Base-by-base conservation (phyloP, 2,113 vertebrate species). In the Aegithalos caudatus region DNA sequence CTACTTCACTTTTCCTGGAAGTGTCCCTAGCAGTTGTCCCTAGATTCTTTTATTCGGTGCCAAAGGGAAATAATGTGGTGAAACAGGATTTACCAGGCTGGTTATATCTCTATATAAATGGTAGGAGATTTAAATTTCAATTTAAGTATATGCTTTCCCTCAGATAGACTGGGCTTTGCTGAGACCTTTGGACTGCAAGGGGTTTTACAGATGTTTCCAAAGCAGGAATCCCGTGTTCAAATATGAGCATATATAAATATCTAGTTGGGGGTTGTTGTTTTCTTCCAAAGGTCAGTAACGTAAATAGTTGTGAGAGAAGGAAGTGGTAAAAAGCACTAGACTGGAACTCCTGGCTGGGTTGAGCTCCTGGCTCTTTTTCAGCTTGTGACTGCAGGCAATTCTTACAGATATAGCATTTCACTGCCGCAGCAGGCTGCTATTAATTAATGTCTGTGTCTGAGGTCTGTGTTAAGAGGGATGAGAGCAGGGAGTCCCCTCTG, bases 251-350 rank as follows among this genome's bases (percentile, higher is more conserved):
- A 69, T 50, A 92, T 72, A 85, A 61, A 50, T 76, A 65, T 69
- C 54, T 48, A 33, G 24, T 23, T 12, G 42, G 22, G 12, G 1
- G 17, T 14, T 66, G 15, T 8, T 67, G 67, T 40, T 83, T 72
- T 80, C 31, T 60, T 19, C 65, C 81, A 86, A 91, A 96, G 73
- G 66, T 87, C 87, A 86, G 29, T 61, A 87, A 76, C 8, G 24
- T 91, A 93, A 90, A 81, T 15, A 66, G 67, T 88, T 73, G 81
- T 88, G 94, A 96, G 74, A 95, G 90, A 93, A 82, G 89, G 91
- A 95, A 94, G 87, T 77, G 61, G 74, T 94, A 91, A 96, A 97
- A 90, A 64, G 66, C 87, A 92, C 35, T 86, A 88, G 90, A 90
- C 84, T 95, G 66, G 89, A 95, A 96, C 91, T 85, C 64, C 78